A percentile compares a stretch with the other conserved stretches of the same genome.
These are phyloP conservation scores for Poecilus cupreus DNA, from an alignment of 2,888 invertebrate species.

Conservation along the genomic window DNA sequence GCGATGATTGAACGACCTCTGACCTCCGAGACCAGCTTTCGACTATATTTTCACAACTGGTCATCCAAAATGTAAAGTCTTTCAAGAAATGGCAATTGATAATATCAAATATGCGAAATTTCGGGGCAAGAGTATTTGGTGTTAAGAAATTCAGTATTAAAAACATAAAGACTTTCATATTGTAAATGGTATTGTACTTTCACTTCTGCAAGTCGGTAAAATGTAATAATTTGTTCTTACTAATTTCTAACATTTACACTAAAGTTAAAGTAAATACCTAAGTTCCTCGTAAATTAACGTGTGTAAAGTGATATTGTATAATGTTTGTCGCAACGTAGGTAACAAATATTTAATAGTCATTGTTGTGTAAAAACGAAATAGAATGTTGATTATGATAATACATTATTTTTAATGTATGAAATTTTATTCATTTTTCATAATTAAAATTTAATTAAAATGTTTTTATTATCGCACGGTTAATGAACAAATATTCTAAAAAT, in stretches of 20 bases:
- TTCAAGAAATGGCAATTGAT: too few species aligned
- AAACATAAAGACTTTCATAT: constrained; percentile 15
- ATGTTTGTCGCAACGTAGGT: not conserved
- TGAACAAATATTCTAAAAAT: constrained; percentile 1
- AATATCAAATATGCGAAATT: too few species aligned
- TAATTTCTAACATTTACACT: not conserved
- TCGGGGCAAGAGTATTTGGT: not conserved
- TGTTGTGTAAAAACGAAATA: not conserved
- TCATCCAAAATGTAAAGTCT: too few species aligned
- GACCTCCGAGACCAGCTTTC: too few species aligned
- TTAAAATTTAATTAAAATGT: constrained; percentile 6
- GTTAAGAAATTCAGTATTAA: constrained; percentile 3
- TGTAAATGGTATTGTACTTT: constrained; percentile 11
- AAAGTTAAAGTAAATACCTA: not conserved
- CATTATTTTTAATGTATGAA: not conserved
- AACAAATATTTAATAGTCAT: not conserved
- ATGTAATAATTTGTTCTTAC: constrained; percentile 25
- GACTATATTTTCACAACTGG: too few species aligned
- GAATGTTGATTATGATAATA: not conserved
- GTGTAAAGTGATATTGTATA: not conserved
- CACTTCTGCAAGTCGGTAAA: constrained; percentile 10
- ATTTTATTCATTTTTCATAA: not conserved
- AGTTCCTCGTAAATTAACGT: not conserved
- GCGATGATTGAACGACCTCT: too few species aligned
- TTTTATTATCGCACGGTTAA: not conserved